phyloP scores from a whole-genome alignment of 2,797 vertebrate genomes.

The Pyrocephalus nanus region DNA sequence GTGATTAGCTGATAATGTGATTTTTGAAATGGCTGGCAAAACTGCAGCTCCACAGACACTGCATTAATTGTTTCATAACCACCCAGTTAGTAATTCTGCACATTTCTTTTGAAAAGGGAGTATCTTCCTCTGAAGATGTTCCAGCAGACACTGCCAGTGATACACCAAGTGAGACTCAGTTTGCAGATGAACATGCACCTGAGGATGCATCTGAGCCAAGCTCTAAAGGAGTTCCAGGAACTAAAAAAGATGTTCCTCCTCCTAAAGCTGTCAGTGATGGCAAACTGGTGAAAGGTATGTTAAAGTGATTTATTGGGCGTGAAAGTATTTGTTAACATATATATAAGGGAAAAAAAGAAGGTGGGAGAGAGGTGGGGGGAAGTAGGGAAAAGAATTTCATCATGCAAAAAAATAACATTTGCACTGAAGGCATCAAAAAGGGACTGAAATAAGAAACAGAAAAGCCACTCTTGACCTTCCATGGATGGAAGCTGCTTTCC shows the following conservation, averaged over 20 bases:
- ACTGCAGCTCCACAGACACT: background rate
- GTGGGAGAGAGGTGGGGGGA: background rate
- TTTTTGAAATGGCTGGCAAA: slow-evolving; percentile 16
- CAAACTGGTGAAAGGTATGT: slow-evolving; percentile 90
- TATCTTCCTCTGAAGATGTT: slow-evolving; percentile 65
- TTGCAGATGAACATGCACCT: slow-evolving; percentile 42
- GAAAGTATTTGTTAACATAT: background rate
- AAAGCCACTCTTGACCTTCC: background rate
- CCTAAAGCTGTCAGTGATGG: slow-evolving; percentile 74
- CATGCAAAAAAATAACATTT: background rate
- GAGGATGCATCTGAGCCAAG: slow-evolving; percentile 55
- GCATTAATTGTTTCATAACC: background rate
- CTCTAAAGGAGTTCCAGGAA: slow-evolving; percentile 27
- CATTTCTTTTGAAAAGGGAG: slow-evolving; percentile 59
- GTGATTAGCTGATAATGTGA: background rate
- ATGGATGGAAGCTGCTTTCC: background rate
- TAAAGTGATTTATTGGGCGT: background rate
- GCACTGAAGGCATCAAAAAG: background rate
- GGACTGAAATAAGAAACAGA: background rate
- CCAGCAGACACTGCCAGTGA: slow-evolving; percentile 48
- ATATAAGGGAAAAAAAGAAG: background rate
- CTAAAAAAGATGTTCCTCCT: slow-evolving; percentile 63
- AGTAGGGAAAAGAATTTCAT: background rate
- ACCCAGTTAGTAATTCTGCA: background rate
- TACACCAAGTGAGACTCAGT: slow-evolving; percentile 17